A percentile compares a stretch with the other conserved stretches of the same genome.
Conservation (phyloP, 2,113 vertebrate genomes). For the Corvus moneduloides region DNA sequence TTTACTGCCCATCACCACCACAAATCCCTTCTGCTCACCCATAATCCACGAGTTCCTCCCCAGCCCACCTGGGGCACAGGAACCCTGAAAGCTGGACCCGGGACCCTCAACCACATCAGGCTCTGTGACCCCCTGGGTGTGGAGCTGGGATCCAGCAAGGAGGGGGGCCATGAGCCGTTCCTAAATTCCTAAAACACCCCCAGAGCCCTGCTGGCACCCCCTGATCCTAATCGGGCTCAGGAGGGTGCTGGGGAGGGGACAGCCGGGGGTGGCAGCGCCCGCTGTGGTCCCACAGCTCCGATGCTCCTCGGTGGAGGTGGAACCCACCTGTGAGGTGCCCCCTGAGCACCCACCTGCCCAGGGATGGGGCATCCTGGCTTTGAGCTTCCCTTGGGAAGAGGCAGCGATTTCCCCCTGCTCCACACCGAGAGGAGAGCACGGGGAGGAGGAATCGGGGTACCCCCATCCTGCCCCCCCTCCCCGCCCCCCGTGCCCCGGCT, state of each 20-base stretch:
- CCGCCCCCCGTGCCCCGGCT: accelerated
- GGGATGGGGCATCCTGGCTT: not conserved
- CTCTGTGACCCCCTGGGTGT: accelerated
- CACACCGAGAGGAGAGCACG: accelerated
- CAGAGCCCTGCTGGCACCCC: not conserved
- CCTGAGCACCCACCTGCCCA: not conserved
- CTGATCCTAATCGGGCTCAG: accelerated
- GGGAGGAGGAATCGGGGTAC: not conserved
- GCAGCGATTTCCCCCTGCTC: not conserved
- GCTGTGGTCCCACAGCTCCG: accelerated
- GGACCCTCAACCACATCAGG: accelerated
- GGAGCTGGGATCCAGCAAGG: not conserved
- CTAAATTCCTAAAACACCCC: not conserved
- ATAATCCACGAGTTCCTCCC: accelerated
- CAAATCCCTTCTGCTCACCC: not conserved
- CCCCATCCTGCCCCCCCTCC: not conserved
- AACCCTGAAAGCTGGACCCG: accelerated
- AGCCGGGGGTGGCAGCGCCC: accelerated
- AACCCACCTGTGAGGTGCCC: not conserved
- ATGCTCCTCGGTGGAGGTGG: not conserved
- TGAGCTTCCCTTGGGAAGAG: not conserved
- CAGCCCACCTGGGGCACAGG: not conserved
- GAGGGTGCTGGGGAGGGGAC: no score
- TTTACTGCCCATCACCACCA: accelerated
- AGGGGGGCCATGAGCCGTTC: accelerated